Evolutionary conservation across 92 coral and sea anemone species (phyloP).

Genomic region (Zoanthus sociatus): DNA sequence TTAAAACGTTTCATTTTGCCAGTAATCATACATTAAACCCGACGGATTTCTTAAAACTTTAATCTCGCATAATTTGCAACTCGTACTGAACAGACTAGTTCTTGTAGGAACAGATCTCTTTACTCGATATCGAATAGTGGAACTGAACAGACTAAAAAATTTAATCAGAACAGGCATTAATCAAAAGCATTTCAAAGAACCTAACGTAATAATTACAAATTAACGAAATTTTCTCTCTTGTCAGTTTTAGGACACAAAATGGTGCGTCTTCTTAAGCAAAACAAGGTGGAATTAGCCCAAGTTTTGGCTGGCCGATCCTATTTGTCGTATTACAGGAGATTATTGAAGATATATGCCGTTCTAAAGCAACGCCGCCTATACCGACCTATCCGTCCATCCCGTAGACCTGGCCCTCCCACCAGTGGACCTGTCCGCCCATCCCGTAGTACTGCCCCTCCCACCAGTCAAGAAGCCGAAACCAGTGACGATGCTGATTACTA

Average conservation of each 20-base stretch:
- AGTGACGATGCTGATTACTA: too few species aligned
- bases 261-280: background rate
- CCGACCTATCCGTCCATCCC: background rate
- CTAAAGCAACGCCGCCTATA: background rate
- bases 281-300: slow-evolving; percentile 19
- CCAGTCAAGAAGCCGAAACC: background rate
- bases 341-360: background rate
- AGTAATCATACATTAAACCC: too few species aligned
- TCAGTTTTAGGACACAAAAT: background rate
- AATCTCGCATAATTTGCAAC: too few species aligned
- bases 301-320: slow-evolving; percentile 21
- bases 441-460: background rate
- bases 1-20: too few species aligned
- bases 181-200: too few species aligned
- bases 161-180: too few species aligned
- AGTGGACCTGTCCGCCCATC: background rate
- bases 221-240: background rate
- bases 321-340: background rate
- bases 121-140: too few species aligned
- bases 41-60: too few species aligned
- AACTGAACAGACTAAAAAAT: too few species aligned
- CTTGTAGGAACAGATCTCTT: too few species aligned
- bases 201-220: too few species aligned
- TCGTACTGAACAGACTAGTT: too few species aligned
- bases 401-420: background rate